phyloP scores from a whole-genome alignment of 2,888 invertebrate genomes.

The Didymodactylos carnosus region DNA sequence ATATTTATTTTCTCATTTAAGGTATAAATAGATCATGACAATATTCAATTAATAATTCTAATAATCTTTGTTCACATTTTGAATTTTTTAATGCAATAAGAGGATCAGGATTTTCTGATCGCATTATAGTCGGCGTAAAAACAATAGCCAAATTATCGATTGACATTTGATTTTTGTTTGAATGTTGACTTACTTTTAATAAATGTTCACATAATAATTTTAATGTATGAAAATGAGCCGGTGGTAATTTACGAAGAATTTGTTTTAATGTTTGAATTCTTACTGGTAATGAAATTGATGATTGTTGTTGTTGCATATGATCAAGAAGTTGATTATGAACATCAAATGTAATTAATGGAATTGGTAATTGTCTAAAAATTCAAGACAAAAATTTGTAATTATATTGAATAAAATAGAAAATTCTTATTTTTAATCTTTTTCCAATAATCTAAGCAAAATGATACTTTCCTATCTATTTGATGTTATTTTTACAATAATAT shows the following conservation, averaged over 20 bases:
- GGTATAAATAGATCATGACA: background rate
- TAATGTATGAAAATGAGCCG: slow-evolving; percentile 63
- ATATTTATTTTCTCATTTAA: no score
- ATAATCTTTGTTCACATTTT: background rate
- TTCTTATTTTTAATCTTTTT: no score
- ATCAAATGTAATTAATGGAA: slow-evolving; percentile 69
- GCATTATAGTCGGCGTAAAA: slow-evolving; percentile 63
- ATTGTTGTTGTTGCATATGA: no score
- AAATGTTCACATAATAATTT: slow-evolving; percentile 65
- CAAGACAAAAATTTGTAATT: no score
- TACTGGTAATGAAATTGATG: background rate
- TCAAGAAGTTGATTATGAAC: slow-evolving; percentile 5
- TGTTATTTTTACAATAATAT: no score
- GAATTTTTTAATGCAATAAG: slow-evolving; percentile 12
- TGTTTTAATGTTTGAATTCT: background rate
- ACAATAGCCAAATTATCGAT: slow-evolving; percentile 75
- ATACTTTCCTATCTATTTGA: no score
- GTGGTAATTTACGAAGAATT: slow-evolving; percentile 43
- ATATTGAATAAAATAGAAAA: no score
- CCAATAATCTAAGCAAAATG: no score
- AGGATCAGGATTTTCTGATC: slow-evolving; percentile 40
- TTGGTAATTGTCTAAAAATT: slow-evolving; percentile 53
- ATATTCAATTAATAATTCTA: background rate
- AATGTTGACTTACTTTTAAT: slow-evolving; percentile 53
- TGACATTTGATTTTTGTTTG: slow-evolving; percentile 70